phyloP scores from a whole-genome alignment of 2,113 vertebrate genomes.

The Chionodraco myersi region DNA sequence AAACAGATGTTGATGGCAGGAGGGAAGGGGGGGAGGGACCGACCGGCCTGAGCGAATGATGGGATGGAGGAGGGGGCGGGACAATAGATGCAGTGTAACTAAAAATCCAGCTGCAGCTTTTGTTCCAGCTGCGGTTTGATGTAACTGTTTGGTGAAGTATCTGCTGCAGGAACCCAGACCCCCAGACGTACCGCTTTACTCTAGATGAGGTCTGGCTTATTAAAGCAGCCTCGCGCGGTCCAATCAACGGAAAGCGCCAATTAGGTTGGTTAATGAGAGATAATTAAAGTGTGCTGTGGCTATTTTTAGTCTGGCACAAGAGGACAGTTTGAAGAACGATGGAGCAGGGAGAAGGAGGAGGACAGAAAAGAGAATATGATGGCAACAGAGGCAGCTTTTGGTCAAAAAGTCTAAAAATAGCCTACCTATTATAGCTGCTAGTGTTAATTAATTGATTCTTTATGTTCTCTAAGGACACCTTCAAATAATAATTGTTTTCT shows the following conservation, averaged over 20 bases:
- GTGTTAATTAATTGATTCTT: slow-evolving; percentile 21
- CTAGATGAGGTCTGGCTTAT: slow-evolving; percentile 67
- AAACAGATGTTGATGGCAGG: slow-evolving; percentile 81
- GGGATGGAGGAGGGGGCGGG: slow-evolving; percentile 14
- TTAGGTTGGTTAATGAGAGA: slow-evolving; percentile 79
- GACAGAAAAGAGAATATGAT: slow-evolving; percentile 51
- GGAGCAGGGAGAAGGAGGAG: slow-evolving; percentile 36
- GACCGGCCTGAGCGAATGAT: slow-evolving; percentile 66
- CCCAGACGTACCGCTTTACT: slow-evolving; percentile 59
- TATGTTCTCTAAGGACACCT: not conserved
- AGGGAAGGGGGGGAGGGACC: slow-evolving; percentile 63
- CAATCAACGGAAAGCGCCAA: slow-evolving; percentile 79
- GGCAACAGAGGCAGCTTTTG: slow-evolving; percentile 58
- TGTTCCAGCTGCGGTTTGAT: slow-evolving; percentile 37
- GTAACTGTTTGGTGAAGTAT: slow-evolving; percentile 13
- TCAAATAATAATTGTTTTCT: not conserved
- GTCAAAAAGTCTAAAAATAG: slow-evolving; percentile 54
- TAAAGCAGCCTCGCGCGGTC: slow-evolving; percentile 63
- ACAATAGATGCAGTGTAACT: slow-evolving; percentile 46
- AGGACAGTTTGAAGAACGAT: slow-evolving; percentile 69
- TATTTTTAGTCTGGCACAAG: slow-evolving; percentile 78
- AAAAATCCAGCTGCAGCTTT: slow-evolving; percentile 49
- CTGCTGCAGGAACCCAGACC: slow-evolving; percentile 38
- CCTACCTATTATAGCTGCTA: not conserved
- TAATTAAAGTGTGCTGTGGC: slow-evolving; percentile 79